Evolutionary conservation across 2,797 vertebrate genomes (phyloP), one percentile per base, ranked within the genome.

Genomic region (Melopsittacus undulatus): DNA sequence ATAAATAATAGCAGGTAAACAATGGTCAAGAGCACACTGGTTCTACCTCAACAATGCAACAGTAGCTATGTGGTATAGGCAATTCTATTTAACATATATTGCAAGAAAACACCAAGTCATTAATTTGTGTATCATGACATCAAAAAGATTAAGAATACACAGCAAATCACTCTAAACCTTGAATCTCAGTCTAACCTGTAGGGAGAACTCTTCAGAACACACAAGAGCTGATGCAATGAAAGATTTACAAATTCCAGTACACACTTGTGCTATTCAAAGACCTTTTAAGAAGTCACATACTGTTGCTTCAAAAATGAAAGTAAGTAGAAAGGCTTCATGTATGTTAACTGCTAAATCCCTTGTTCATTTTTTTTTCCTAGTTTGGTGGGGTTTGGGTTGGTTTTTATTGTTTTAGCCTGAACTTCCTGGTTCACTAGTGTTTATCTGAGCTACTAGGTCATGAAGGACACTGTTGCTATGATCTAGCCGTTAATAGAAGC

Each of bases 51-150:
- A 63, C 29, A 36, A 74, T 19, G 4, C 27, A 63, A 61, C 38
- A 19, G 23, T 2, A 48, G 4, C 36, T 67, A 42, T 0, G 3
- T 9, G 32, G 27, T 17, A 59, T 3, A 1, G 23, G 11, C 18
- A 87, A 76, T 59, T 66, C 67, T 48, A 32, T 17, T 49, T 63
- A 92, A 74, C 15, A 51, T 5, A 68, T 0, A 23, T 45, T 61
- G 36, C 26, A 36, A 51, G n/a, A 64, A 83, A 83, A 84, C 12
- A 59, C 12, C 24, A 54, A 59, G 59, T 24, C 18, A 20, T 34
- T 32, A 40, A 64, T 61, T 82, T 8, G 4, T 27, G 3, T 17
- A 46, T 36, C 42, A 32, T 36, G 24, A 61, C 18, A 52, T n/a
- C 24, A 68, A 10, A 20, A 83, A 49, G 27, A 80, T 67, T 36